phyloP scores from a whole-genome alignment of 2,797 vertebrate species.

The Coluber constrictor region DNA sequence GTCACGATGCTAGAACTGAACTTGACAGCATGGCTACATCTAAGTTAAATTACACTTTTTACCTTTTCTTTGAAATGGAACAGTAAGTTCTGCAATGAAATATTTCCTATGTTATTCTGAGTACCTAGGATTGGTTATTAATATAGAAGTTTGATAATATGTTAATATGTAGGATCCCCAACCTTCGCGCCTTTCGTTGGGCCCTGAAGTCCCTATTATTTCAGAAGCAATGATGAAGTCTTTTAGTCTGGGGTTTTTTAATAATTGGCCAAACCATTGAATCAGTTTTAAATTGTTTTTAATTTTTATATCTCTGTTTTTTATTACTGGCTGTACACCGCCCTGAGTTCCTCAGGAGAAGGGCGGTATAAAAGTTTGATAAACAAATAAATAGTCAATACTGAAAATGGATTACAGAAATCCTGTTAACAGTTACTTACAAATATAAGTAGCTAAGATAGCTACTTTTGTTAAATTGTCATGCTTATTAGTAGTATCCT shows the following conservation, averaged over 20 bases:
- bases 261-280: too few relatives aligned
- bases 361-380: too few relatives aligned
- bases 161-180: neutral
- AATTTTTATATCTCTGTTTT: too few relatives aligned
- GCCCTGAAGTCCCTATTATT: too few relatives aligned
- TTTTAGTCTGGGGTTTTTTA: too few relatives aligned
- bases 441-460: neutral
- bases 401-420: neutral
- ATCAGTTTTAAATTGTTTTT: too few relatives aligned
- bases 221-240: too few relatives aligned
- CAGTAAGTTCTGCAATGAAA: neutral
- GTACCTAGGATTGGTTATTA: neutral
- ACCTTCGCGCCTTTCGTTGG: too few relatives aligned
- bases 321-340: too few relatives aligned
- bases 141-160: neutral
- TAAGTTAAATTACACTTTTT: neutral
- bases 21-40: neutral
- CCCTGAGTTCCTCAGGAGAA: too few relatives aligned
- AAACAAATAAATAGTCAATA: neutral
- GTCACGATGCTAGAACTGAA: neutral
- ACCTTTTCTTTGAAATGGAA: neutral
- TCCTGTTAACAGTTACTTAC: neutral
- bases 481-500: neutral
- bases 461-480: conserved; percentile 5
- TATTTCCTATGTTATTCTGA: neutral